phyloP scores from a whole-genome alignment of 2,888 invertebrate genomes.

The Adela reaumurella region DNA sequence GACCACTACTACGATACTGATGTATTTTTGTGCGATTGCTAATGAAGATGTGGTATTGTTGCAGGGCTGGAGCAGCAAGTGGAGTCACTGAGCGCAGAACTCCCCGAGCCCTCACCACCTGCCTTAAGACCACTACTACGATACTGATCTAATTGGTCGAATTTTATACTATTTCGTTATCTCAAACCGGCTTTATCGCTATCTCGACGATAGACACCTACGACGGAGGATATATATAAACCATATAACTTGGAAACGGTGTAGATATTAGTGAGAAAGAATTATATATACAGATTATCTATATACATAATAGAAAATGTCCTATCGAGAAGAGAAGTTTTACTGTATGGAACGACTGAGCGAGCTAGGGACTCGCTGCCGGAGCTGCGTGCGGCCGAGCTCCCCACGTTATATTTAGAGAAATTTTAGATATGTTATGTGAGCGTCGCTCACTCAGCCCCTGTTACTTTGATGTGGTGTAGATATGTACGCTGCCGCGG shows the following conservation, averaged over 20 bases:
- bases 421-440: not conserved
- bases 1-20: too few species aligned
- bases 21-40: too few species aligned
- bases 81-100: slow-evolving; percentile 45
- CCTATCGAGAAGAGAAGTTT: slow-evolving; percentile 46
- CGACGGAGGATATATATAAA: slow-evolving; percentile 25
- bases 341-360: slow-evolving; percentile 46
- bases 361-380: slow-evolving; percentile 41
- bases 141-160: not conserved
- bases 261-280: slow-evolving; percentile 56
- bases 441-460: slow-evolving; percentile 15
- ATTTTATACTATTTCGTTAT: not conserved
- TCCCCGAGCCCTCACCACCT: slow-evolving; percentile 17
- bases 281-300: slow-evolving; percentile 56
- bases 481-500: slow-evolving; percentile 21
- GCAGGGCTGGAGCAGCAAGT: slow-evolving; percentile 26
- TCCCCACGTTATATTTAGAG: slow-evolving; percentile 24
- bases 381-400: slow-evolving; percentile 27
- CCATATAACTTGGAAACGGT: slow-evolving; percentile 39
- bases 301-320: slow-evolving; percentile 53
- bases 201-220: not conserved
- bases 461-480: too few species aligned
- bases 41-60: too few species aligned
- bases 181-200: slow-evolving; percentile 1
- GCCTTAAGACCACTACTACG: slow-evolving; percentile 3